Base-by-base conservation (phyloP, 1,140 invertebrate species). In the Drosophila pruinosa region DNA sequence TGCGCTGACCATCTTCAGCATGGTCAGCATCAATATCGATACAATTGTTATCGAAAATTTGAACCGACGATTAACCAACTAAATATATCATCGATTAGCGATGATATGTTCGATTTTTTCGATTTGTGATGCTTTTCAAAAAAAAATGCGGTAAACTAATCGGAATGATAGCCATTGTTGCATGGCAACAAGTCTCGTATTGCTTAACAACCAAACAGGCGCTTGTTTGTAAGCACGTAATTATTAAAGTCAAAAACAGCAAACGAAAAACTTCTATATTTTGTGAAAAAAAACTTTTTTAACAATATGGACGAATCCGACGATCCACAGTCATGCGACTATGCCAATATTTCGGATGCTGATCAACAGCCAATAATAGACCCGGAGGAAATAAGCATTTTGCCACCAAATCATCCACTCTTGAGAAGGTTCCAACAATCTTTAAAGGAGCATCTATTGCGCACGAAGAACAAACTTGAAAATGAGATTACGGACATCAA, bases 341-440 rank as follows among this genome's bases (percentile, higher is more conserved):
- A 80, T 31, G 68, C 53, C 10, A 68, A 78, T 47, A 56, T 58
- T 4, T 47, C 39, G 24, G 76, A 74, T 0, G 2, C 14, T 0
- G 34, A 21, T n/a, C 2, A 26, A 38, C 34, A 53, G 15, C 6
- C 48, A 2, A 19, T 14, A 0, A 43, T 64, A 19, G 82, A 88
- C 22, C 68, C 83, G 1, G 79, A 89, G 8, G 58, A 74, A 56
- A 52, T 90, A 43, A 75, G 75, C 0, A 65, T 91, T 14, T 65
- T 91, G 38, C 72, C 90, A 4, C 88, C 94, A 0, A 93, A 95
- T 75, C 94, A 95, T 91, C 94, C 94, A 1, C 91, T 95, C 28
- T 92, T 95, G 91, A 89, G 92, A 50, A 92, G 92, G 75, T 95
- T 95, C 76, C 95, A 95, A 91, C 75, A 92, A 75, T 92, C 94